Conservation (phyloP, 2,888 invertebrate species). For the Calephelis perditalis region DNA sequence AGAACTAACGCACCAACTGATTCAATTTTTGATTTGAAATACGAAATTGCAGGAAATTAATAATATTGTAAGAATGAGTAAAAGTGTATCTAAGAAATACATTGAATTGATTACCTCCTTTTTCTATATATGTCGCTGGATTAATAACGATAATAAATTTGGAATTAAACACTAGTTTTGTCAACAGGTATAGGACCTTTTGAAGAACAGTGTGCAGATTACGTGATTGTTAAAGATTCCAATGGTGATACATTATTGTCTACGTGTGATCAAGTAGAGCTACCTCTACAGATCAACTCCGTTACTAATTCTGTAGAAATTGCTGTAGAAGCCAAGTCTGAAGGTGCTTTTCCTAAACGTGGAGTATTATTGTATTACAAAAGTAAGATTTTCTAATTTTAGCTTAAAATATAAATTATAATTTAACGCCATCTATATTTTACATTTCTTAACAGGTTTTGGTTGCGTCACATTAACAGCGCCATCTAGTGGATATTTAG, state of each 20-base stretch:
- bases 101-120: too few relatives aligned
- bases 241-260: constrained; percentile 66
- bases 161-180: neutral
- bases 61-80: too few relatives aligned
- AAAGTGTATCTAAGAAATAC: too few relatives aligned
- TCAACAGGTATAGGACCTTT: constrained; percentile 65
- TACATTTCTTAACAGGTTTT: constrained; percentile 68
- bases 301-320: constrained; percentile 65
- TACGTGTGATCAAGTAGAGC: constrained; percentile 75
- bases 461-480: constrained; percentile 82
- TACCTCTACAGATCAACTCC: constrained; percentile 69
- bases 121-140: too few relatives aligned
- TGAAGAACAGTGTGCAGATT: constrained; percentile 71
- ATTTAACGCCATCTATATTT: constrained; percentile 23
- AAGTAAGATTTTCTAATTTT: constrained; percentile 55
- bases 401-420: neutral
- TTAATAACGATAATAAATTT: too few relatives aligned
- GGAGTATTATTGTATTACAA: constrained; percentile 82
- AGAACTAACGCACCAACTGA: too few relatives aligned
- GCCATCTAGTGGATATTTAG: constrained; percentile 83
- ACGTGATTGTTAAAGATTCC: constrained; percentile 67
- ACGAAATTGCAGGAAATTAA: too few relatives aligned
- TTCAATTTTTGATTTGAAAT: too few relatives aligned
- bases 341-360: constrained; percentile 78
- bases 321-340: constrained; percentile 63